phyloP scores from a whole-genome alignment of 1,140 invertebrate genomes.

The Ooceraea biroi region DNA sequence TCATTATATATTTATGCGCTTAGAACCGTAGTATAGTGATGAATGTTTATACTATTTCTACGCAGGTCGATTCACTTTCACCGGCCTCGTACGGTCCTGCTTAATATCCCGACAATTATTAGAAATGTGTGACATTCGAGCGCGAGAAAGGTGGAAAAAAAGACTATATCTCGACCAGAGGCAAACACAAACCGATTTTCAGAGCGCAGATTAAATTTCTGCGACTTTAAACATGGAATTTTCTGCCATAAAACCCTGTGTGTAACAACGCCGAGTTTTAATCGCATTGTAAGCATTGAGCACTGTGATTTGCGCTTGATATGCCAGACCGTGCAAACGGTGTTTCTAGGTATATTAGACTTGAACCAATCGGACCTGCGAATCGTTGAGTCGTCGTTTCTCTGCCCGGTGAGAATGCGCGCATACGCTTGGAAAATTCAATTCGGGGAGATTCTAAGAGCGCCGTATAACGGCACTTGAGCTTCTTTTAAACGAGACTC shows the following conservation, averaged over 20 bases:
- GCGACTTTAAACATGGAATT: conserved; percentile 52
- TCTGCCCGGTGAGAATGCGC: neutral
- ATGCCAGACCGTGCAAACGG: conserved; percentile 64
- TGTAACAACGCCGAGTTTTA: neutral
- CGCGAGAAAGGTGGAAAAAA: conserved; percentile 60
- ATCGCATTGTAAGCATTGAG: no score
- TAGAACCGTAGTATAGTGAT: no score
- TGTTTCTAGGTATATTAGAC: conserved; percentile 58
- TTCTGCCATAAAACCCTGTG: no score
- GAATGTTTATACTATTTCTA: no score
- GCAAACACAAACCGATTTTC: conserved; percentile 55
- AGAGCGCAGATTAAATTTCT: conserved; percentile 54
- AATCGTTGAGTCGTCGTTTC: neutral
- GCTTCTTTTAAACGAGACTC: neutral
- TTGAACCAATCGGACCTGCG: neutral
- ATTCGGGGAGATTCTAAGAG: neutral
- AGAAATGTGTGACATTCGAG: neutral
- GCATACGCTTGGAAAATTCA: neutral
- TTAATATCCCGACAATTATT: conserved; percentile 9
- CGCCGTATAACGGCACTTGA: neutral
- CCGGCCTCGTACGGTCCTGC: neutral
- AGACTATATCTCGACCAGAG: conserved; percentile 22
- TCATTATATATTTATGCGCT: no score
- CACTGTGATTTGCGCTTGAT: conserved; percentile 35
- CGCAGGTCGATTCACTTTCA: neutral